These are phyloP conservation scores for Mycteria americana DNA, from an alignment of 2,797 vertebrate genomes.

Conservation along the genomic window DNA sequence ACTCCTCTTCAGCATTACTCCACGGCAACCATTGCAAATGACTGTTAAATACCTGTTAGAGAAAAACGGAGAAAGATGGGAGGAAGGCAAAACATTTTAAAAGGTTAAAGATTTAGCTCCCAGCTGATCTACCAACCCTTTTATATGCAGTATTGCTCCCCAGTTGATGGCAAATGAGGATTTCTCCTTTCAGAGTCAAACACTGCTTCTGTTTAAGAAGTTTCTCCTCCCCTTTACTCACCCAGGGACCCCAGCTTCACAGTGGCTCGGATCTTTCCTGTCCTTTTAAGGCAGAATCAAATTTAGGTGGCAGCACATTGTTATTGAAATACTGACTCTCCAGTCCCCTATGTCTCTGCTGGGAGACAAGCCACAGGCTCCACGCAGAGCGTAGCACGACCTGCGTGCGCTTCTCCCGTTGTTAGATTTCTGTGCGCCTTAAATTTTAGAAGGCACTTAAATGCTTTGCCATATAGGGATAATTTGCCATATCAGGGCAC, in stretches of 20 bases:
- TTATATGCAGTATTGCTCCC: neutral
- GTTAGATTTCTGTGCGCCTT: neutral
- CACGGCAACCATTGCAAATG: neutral
- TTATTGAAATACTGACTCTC: neutral
- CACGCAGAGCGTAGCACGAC: neutral
- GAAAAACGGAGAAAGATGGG: neutral
- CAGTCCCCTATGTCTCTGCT: neutral
- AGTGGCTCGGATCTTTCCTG: neutral
- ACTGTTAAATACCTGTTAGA: neutral
- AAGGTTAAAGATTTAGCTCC: neutral
- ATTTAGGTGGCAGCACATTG: neutral
- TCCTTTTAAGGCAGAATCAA: constrained; percentile 15
- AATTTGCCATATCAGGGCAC: neutral
- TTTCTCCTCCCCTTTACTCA: neutral
- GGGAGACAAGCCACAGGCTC: neutral
- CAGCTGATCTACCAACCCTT: neutral
- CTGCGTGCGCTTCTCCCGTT: neutral
- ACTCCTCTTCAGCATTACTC: neutral
- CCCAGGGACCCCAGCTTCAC: neutral
- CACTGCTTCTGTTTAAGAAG: neutral
- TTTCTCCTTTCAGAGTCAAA: neutral
- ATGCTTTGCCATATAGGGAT: neutral
- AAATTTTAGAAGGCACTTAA: neutral
- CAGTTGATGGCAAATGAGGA: neutral
- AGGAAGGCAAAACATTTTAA: neutral